Evolutionary conservation across 2,797 vertebrate species (phyloP), one percentile per base, ranked within the genome.

Genomic region (Graptemys geographica): DNA sequence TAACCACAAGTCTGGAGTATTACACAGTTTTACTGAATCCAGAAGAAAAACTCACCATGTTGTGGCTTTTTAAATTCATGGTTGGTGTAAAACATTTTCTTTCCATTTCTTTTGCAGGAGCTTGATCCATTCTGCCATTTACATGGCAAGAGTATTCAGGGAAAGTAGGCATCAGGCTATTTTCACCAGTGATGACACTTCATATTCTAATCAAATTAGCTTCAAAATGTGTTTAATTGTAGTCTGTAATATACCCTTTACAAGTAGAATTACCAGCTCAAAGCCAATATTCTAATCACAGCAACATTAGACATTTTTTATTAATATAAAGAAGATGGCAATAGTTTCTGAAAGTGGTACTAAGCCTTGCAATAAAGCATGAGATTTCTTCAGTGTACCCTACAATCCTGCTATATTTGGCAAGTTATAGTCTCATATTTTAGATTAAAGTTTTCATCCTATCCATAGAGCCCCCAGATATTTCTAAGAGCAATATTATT

Each of bases 1-100:
- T 84, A 92, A 74, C 96, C 96, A 96, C 93, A 93, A 37, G 86
- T 95, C 79, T 96, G 92, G 92, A 97, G 51, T 62, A n/a, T 5
- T 90, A 81, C 81, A 9, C 19, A 9, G 16, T 81, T 96, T 95
- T 90, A 97, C 96, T 94, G 95, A 92, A 76, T 87, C 93, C 97
- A 96, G 86, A 89, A 96, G 96, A 96, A 96, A 95, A 95, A 44
- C 49, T 81, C 79, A 81, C 76, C 72, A 2, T 16, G 83, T 69
- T 80, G 92, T 28, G 83, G 78, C 79, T 94, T 96, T 96, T 62
- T 9, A 80, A 91, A 92, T 94, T 93, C 62, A 37, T 23, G 65
- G 23, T 83, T 28, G 83, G n/a, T 5, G 82, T 88, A 9, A 90
- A 94, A 5, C 59, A 69, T 49, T 72, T 86, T 0, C 41, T 84